Evolutionary conservation across 2,888 invertebrate species (phyloP).

Genomic region (Melieria crassipennis): DNA sequence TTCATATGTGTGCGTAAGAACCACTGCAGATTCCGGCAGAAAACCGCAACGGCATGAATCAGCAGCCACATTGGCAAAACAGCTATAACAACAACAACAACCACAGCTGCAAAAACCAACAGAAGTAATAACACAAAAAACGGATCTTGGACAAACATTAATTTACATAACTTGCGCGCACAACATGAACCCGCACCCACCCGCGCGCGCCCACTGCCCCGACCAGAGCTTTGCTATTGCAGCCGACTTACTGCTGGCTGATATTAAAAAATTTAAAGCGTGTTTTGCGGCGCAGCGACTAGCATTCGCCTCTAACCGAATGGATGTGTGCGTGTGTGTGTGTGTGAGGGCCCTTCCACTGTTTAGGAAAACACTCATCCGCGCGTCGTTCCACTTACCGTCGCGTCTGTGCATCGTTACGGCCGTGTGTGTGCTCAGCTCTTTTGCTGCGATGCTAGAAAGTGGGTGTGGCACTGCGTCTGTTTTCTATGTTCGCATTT

Average conservation of each 20-base stretch:
- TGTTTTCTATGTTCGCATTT: neutral
- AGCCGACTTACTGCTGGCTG: conserved; percentile 41
- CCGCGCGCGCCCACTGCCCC: conserved; percentile 18
- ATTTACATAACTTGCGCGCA: conserved; percentile 65
- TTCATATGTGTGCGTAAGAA: too few species aligned
- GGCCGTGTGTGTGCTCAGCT: too few species aligned
- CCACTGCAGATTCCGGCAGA: too few species aligned
- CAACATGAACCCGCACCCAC: neutral
- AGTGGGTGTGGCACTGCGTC: conserved; percentile 5
- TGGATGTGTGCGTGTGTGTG: neutral
- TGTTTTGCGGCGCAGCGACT: conserved; percentile 55
- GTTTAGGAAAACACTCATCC: neutral
- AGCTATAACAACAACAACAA: neutral
- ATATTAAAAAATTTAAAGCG: conserved; percentile 64
- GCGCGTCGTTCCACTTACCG: conserved; percentile 7
- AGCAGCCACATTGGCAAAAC: too few species aligned
- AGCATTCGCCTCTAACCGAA: neutral
- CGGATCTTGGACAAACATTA: conserved; percentile 66
- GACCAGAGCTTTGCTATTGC: conserved; percentile 6
- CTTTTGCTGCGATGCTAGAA: too few species aligned
- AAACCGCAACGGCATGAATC: too few species aligned
- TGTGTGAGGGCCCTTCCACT: neutral
- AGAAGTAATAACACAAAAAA: conserved; percentile 44
- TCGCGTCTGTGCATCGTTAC: neutral
- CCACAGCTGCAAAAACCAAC: conserved; percentile 33